A percentile compares a stretch with the other conserved stretches of the same genome.
Evolutionary conservation across 2,113 vertebrate species (phyloP).

Genomic region (Ginglymostoma cirratum): DNA sequence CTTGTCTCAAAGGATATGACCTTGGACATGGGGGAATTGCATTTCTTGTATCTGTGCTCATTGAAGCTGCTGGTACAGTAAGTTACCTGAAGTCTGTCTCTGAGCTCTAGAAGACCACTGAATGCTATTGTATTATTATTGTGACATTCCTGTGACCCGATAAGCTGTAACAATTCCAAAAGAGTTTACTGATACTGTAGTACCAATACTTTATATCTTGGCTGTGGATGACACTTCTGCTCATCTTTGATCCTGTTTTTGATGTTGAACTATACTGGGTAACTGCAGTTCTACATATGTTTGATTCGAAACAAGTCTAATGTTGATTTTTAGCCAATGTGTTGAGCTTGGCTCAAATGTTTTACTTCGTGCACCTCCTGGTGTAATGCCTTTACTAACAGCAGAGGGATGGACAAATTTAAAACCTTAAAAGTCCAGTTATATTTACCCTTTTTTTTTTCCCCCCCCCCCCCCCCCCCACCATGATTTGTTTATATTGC

Average conservation of each 20-base stretch:
- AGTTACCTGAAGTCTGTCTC: slow-evolving; percentile 12
- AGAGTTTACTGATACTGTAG: background rate
- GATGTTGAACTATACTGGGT: slow-evolving; percentile 3
- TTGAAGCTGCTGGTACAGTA: slow-evolving; percentile 28
- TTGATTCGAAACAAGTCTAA: background rate
- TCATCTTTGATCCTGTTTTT: slow-evolving; percentile 30
- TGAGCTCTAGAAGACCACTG: slow-evolving; percentile 29
- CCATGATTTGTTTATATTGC: slow-evolving; percentile 18
- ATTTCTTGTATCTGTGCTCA: slow-evolving; percentile 15
- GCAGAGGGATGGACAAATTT: background rate
- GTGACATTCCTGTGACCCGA: slow-evolving; percentile 45
- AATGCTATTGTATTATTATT: slow-evolving; percentile 27
- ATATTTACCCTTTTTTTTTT: background rate
- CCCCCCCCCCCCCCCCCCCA: no score
- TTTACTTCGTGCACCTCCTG: background rate
- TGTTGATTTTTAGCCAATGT: background rate
- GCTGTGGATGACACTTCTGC: background rate
- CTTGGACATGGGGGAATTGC: slow-evolving; percentile 14
- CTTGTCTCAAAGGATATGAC: slow-evolving; percentile 52
- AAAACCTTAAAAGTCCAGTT: background rate
- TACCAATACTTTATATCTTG: slow-evolving; percentile 21
- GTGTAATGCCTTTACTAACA: background rate
- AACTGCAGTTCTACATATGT: background rate
- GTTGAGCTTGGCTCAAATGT: background rate
- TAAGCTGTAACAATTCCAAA: slow-evolving; percentile 15